phyloP scores from a whole-genome alignment of 1,140 invertebrate species.

The Mactra quadrangularis region DNA sequence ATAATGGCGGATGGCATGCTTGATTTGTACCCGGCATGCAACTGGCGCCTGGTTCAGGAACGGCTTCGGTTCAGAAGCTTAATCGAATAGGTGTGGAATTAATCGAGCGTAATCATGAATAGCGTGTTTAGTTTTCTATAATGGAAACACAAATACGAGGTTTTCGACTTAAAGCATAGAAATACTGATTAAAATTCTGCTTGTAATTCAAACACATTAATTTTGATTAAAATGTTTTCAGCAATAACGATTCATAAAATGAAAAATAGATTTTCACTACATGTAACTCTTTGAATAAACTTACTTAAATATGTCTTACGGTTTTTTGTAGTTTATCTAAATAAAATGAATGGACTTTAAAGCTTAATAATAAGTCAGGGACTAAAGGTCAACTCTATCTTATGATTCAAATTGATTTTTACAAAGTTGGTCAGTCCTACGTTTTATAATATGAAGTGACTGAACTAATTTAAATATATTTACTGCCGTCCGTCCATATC shows the following conservation, averaged over 20 bases:
- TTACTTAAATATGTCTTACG: too few species aligned
- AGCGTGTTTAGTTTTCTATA: constrained; percentile 26
- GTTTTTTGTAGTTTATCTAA: too few species aligned
- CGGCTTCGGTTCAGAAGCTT: constrained; percentile 26
- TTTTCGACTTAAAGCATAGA: not conserved
- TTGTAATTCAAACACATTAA: constrained; percentile 4
- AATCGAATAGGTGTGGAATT: constrained; percentile 56
- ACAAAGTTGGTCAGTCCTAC: not conserved
- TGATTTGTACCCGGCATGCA: constrained; percentile 48
- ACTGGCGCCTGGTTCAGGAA: constrained; percentile 48
- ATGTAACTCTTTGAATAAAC: too few species aligned
- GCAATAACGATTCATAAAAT: too few species aligned
- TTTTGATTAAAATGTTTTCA: constrained; percentile 3
- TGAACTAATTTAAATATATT: too few species aligned
- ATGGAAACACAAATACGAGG: not conserved
- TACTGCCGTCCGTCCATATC: too few species aligned
- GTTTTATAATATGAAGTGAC: not conserved
- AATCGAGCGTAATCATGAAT: constrained; percentile 49
- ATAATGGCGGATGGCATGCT: constrained; percentile 9
- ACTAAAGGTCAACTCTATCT: too few species aligned
- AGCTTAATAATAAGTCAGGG: too few species aligned
- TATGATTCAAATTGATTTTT: too few species aligned
- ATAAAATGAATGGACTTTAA: too few species aligned
- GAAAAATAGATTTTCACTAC: too few species aligned
- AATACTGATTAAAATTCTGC: constrained; percentile 10